A percentile compares a stretch with the other conserved stretches of the same genome.
Conservation (phyloP, 2,113 vertebrate genomes). For the Salvelinus alpinus region DNA sequence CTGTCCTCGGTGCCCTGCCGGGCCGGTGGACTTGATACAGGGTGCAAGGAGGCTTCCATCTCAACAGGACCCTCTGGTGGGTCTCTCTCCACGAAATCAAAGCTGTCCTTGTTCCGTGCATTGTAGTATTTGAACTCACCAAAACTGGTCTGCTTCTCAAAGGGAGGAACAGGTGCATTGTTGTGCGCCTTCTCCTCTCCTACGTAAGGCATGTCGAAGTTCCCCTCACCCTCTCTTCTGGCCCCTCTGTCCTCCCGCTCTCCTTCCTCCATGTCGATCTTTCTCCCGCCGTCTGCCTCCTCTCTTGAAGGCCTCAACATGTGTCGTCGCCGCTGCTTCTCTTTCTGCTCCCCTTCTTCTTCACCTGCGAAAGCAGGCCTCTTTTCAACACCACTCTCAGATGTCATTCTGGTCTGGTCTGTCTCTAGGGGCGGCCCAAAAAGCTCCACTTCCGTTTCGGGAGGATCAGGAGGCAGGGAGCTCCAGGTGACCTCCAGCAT, state of each 20-base stretch:
- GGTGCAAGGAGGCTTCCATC: slow-evolving; percentile 30
- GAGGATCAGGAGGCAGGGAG: slow-evolving; percentile 86
- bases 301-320: slow-evolving; percentile 81
- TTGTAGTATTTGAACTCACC: slow-evolving; percentile 87
- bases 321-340: slow-evolving; percentile 65
- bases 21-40: too few species aligned
- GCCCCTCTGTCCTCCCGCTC: slow-evolving; percentile 28
- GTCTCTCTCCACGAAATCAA: slow-evolving; percentile 63
- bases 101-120: slow-evolving; percentile 68
- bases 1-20: too few species aligned
- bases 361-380: slow-evolving; percentile 3
- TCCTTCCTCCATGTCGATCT: slow-evolving; percentile 1
- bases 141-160: slow-evolving; percentile 82
- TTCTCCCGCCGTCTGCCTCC: slow-evolving; percentile 47
- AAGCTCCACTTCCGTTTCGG: slow-evolving; percentile 87
- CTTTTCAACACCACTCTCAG: slow-evolving; percentile 20
- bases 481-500: slow-evolving; percentile 95
- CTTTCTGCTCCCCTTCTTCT: slow-evolving; percentile 42
- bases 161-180: slow-evolving; percentile 26
- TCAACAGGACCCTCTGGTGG: slow-evolving; percentile 19
- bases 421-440: slow-evolving; percentile 68
- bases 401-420: background rate
- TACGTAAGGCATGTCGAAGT: background rate
- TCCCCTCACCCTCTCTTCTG: slow-evolving; percentile 18
- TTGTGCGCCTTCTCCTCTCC: slow-evolving; percentile 12